Base-by-base conservation (phyloP, 2,888 invertebrate genomes). In the Polydrusus pterygomalis region DNA sequence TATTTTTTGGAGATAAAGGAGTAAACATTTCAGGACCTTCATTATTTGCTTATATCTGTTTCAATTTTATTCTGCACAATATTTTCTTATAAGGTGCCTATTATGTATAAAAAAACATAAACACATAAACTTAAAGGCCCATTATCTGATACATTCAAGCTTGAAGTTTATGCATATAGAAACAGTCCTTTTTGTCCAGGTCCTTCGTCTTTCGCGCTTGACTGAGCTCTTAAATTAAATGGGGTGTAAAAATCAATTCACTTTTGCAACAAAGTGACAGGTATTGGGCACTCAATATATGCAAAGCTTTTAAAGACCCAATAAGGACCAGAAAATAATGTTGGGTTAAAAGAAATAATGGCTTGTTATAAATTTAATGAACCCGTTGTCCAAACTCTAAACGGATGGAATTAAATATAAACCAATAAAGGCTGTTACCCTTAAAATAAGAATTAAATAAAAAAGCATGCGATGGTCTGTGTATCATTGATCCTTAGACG, bases 191-290 rank as follows among this genome's bases (percentile, higher is more conserved):
- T 54, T 54, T n/a, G 25, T 38, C 38, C 58, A 18, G 15, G 18
- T 18, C 38, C 58, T 38, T 60, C 38, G 40, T 38, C 58, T 38
- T 70, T 70, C 38, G 20, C 58, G 64, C 69, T 64, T 58, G 15
- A 58, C 25, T 70, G 56, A 49, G 5, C 45, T 10, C 49, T 13
- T 34, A 70, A 65, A 65, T 70, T 64, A 75, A 75, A 75, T 75
- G 75, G 75, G 58, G 51, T 60, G 70, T 60, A 60, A 75, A 65
- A 75, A 70, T 75, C 75, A 75, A 70, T 75, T 70, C 40, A 18
- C 34, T 65, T 17, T 70, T 60, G 56, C 25, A 25, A 49, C 67
- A 70, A 75, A 70, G 70, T 75, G 75, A 70, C 70, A 75, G 75
- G 60, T 75, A 70, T 75, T 60, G 49, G 54, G n/a, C 25, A 25